Evolutionary conservation across 2,888 invertebrate species (phyloP), one percentile per base, ranked within the genome.

Genomic region (Macrophya alboannulata): DNA sequence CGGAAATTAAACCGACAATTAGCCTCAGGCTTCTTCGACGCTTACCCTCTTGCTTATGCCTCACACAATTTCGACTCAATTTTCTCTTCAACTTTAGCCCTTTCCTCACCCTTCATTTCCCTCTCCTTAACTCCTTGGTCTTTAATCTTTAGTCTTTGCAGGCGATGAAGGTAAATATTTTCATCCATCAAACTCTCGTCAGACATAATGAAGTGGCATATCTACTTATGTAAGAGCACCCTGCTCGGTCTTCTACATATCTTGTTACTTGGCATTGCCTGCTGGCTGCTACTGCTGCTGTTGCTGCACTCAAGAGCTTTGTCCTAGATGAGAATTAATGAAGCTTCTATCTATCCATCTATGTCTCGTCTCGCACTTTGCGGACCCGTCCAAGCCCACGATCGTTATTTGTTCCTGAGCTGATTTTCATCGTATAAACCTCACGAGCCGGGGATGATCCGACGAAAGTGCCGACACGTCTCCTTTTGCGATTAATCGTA

Each of bases 381-480:
- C 37, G 37, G 15, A 45, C 72, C n/a, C 12, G 72, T 25, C 72
- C 72, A 25, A 74, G 12, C 72, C 21, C n/a, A 45, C 21, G 21
- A 74, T 74, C 45, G 31, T 74, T 74, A 74, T 74, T 74, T 45
- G 72, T 74, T 43, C 21, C 72, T 43, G 12, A 21, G 72, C 21
- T 74, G 72, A 74, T 74, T 74, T 74, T 74, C 68, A 68, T 68
- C 37, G 31, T 37, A 68, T 15, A 68, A 37, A 68, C 3, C 37
- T 68, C 17, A 68, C 37, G 31, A 68, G 37, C 4, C 15, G n/a
- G n/a, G 25, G 72, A 74, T 45, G 4, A 45, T 74, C 21, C 4
- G 21, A 74, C 72, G 43, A 74, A 45, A 74, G 43, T 74, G 72
- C 72, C 72, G 45, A 74, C 72, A 68, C 25, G 45, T 21, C 21